phyloP scores from a whole-genome alignment of 2,113 vertebrate species.

The Indri indri region DNA sequence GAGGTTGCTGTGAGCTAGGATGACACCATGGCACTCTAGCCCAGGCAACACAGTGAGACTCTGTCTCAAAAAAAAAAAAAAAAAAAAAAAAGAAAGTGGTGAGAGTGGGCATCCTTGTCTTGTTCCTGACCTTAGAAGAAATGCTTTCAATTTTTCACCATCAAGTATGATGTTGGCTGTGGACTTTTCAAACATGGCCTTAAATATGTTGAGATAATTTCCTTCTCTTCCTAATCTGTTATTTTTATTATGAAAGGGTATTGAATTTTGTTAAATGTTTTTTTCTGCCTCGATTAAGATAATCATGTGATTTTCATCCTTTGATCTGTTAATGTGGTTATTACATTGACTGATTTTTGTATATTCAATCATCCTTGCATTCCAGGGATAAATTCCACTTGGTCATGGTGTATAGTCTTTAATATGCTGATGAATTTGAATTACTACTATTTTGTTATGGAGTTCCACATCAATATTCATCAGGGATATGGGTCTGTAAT shows the following conservation, averaged over 20 bases:
- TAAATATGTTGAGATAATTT: neutral
- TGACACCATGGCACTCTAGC: too few species aligned
- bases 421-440: neutral
- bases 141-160: neutral
- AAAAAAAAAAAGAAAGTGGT: too few species aligned
- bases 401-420: neutral
- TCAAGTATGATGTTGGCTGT: neutral
- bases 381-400: neutral
- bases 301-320: neutral
- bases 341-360: neutral
- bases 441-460: neutral
- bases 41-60: too few species aligned
- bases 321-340: neutral
- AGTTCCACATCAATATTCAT: neutral
- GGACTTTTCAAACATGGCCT: neutral
- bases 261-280: neutral
- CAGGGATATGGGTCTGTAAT: neutral
- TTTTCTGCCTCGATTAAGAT: neutral
- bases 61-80: too few species aligned
- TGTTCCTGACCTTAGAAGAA: neutral
- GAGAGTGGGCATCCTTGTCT: neutral
- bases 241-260: neutral
- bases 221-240: neutral
- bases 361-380: neutral
- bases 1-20: too few species aligned